Conservation (phyloP, 2,888 invertebrate species). For the Hemicrepidius hirtus region DNA sequence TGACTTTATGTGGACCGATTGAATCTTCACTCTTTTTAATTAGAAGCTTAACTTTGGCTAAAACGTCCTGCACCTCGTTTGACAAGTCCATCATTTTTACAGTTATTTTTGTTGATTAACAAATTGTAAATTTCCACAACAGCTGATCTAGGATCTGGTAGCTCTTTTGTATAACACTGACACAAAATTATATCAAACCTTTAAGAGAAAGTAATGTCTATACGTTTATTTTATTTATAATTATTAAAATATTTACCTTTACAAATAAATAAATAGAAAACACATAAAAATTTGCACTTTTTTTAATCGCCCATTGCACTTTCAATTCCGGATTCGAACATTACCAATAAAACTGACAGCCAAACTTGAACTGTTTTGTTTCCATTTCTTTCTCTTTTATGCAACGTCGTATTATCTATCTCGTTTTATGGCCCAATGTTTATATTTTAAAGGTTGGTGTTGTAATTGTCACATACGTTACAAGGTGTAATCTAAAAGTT, state of each 20-base stretch:
- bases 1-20: not conserved
- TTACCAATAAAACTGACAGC: conserved; percentile 26
- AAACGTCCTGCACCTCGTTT: conserved; percentile 62
- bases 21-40: conserved; percentile 45
- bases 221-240: conserved; percentile 6
- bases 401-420: not conserved
- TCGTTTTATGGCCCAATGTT: not conserved
- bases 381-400: not conserved
- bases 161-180: not conserved
- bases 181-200: not conserved
- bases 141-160: conserved; percentile 40
- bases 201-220: not conserved
- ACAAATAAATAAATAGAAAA: conserved; percentile 44
- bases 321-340: conserved; percentile 46
- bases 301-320: conserved; percentile 63
- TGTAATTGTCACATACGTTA: conserved; percentile 2
- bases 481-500: too few species aligned
- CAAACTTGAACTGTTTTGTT: conserved; percentile 1
- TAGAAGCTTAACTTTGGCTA: conserved; percentile 55
- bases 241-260: not conserved
- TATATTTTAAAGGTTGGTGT: not conserved
- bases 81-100: conserved; percentile 64
- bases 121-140: conserved; percentile 47
- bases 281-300: conserved; percentile 53
- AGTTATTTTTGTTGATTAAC: conserved; percentile 51